Evolutionary conservation across 2,113 vertebrate species (phyloP).

Genomic region (Zosterops hypoxanthus): DNA sequence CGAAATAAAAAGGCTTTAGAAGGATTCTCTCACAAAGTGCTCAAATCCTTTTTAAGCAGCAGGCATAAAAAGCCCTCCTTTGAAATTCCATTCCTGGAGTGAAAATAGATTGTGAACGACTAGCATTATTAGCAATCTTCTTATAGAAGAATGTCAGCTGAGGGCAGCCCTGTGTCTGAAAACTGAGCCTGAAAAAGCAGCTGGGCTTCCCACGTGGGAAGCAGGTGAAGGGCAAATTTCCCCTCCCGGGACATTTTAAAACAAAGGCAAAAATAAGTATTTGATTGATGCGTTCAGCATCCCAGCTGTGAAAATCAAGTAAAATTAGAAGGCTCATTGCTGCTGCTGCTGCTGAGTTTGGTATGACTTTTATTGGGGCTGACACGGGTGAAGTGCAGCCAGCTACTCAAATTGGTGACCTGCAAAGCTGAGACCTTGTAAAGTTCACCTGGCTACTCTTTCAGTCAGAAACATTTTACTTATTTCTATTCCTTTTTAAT

Average conservation of each 20-base stretch:
- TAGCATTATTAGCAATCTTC: background rate
- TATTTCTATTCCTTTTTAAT: background rate
- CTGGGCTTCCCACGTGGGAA: background rate
- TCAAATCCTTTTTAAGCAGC: background rate
- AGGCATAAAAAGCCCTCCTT: background rate
- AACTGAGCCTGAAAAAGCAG: conserved; percentile 2
- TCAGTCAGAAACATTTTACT: background rate
- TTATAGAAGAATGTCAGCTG: background rate
- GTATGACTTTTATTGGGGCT: background rate
- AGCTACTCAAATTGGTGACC: background rate
- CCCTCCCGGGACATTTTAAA: background rate
- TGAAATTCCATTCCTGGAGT: background rate
- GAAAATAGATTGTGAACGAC: background rate
- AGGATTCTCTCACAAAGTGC: background rate
- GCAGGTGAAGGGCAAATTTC: conserved; percentile 14
- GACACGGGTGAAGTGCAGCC: background rate
- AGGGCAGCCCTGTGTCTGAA: background rate
- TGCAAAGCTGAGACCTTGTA: rapidly evolving
- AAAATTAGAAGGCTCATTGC: background rate
- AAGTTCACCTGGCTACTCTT: background rate
- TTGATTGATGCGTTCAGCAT: background rate
- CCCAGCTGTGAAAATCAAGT: background rate
- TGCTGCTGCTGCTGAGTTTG: background rate
- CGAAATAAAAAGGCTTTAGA: background rate
- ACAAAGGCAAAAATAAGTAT: background rate